A percentile compares a stretch with the other conserved stretches of the same genome.
Conservation (phyloP, 2,113 vertebrate species). For the Gobiocypris rarus region DNA sequence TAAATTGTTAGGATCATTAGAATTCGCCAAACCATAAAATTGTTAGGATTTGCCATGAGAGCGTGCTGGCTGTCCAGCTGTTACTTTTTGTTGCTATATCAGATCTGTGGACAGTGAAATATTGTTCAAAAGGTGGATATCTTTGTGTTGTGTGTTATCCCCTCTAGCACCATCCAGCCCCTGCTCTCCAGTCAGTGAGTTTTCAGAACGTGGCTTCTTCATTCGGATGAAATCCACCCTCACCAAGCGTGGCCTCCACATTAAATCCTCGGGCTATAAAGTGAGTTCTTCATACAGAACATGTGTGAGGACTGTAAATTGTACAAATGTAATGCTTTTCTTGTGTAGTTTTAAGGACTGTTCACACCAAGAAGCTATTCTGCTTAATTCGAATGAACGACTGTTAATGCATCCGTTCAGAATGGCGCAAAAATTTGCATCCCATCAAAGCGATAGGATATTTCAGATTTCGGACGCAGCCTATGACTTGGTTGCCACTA, state of each 20-base stretch:
- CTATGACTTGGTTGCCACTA: no score
- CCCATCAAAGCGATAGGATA: neutral
- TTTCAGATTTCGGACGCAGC: no score
- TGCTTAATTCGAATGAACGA: neutral
- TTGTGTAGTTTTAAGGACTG: neutral
- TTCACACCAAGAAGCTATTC: no score
- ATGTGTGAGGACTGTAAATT: no score
- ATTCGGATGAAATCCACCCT: slow-evolving; percentile 91
- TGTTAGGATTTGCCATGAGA: no score
- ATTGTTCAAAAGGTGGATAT: slow-evolving; percentile 4
- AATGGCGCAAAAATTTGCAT: neutral
- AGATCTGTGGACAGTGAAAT: neutral
- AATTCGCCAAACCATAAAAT: neutral
- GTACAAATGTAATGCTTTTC: neutral
- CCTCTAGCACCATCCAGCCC: slow-evolving; percentile 72
- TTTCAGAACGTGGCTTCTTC: slow-evolving; percentile 83
- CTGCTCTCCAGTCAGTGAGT: slow-evolving; percentile 62
- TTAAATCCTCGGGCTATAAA: slow-evolving; percentile 92
- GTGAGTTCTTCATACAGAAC: slow-evolving; percentile 59
- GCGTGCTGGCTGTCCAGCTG: neutral
- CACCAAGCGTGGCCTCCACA: slow-evolving; percentile 87
- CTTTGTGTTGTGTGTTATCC: slow-evolving; percentile 22
- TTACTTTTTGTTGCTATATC: neutral
- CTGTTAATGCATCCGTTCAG: neutral
- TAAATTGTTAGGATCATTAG: neutral